Percentiles rank a stretch among this genome's conserved stretches.
These are phyloP conservation scores for Mastomys natalensis DNA, from an alignment of 2,113 vertebrate species.

Conservation along the genomic window DNA sequence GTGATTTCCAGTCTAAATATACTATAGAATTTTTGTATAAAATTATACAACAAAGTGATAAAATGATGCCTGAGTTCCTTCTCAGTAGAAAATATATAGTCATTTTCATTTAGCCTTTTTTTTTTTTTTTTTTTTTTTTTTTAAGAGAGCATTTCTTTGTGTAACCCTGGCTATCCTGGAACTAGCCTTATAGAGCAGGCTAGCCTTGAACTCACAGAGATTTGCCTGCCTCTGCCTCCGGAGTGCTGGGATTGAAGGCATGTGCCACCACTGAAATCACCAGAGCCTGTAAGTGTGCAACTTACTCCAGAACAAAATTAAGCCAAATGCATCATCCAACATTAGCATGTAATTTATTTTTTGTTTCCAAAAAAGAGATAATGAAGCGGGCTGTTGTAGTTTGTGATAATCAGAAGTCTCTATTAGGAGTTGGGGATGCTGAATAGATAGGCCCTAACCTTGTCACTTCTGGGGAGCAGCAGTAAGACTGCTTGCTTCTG, in stretches of 20 bases:
- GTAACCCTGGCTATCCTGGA: not conserved
- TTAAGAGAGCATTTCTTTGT: not conserved
- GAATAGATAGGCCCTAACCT: conserved; percentile 84
- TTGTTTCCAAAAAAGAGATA: conserved; percentile 47
- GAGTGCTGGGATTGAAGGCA: not conserved
- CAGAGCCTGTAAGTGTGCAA: not conserved
- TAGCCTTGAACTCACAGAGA: not conserved
- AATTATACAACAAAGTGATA: conserved; percentile 13
- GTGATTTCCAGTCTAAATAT: conserved; percentile 44
- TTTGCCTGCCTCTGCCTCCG: not conserved
- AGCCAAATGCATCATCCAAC: conserved; percentile 43
- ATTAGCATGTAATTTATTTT: conserved; percentile 58
- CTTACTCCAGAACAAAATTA: conserved; percentile 47
- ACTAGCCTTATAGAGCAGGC: not conserved
- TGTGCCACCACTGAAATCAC: conserved; percentile 8
- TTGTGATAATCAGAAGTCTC: conserved; percentile 77
- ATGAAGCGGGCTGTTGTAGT: conserved; percentile 64
- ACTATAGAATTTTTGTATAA: conserved; percentile 32
- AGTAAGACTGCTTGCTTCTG: conserved; percentile 89
- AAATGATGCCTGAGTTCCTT: conserved; percentile 44
- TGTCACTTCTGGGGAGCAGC: conserved; percentile 87
- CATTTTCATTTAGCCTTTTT: conserved; percentile 59
- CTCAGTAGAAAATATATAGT: conserved; percentile 46
- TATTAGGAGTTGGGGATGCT: conserved; percentile 73
- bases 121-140: not conserved